These are phyloP conservation scores for Botrylloides violaceus DNA, from an alignment of 23 tunicate species.

Conservation along the genomic window DNA sequence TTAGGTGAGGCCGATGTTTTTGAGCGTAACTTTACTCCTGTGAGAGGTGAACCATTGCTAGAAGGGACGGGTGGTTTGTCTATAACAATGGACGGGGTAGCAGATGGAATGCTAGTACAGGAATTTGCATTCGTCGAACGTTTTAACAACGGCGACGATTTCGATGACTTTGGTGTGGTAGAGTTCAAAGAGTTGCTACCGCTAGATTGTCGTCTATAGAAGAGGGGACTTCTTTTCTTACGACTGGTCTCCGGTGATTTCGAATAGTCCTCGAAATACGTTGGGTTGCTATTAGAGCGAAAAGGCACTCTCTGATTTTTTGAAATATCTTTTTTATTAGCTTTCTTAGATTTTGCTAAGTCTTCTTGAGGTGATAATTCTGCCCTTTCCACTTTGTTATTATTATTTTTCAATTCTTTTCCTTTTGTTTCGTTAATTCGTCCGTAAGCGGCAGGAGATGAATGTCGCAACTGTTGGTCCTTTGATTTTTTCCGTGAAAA, in stretches of 20 bases:
- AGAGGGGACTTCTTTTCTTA: neutral
- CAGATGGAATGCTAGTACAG: neutral
- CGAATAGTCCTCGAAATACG: slow-evolving; percentile 13
- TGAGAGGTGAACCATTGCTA: neutral
- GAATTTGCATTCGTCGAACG: neutral
- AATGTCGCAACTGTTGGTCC: slow-evolving; percentile 17
- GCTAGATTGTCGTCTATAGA: neutral
- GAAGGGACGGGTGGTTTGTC: neutral
- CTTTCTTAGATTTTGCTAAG: neutral
- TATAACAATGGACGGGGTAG: neutral
- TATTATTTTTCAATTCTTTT: slow-evolving; percentile 1
- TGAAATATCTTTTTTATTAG: neutral
- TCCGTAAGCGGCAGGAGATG: slow-evolving; percentile 20
- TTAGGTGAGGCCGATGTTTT: slow-evolving; percentile 14
- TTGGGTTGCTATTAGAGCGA: slow-evolving; percentile 15
- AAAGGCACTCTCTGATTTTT: slow-evolving; percentile 2
- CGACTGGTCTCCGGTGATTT: neutral
- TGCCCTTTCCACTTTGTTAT: neutral
- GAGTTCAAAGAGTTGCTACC: neutral
- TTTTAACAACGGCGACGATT: neutral
- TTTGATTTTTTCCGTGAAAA: neutral
- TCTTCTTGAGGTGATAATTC: neutral
- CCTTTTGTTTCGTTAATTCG: neutral
- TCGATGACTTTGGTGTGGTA: neutral
- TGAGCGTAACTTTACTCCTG: slow-evolving; percentile 14